Conservation (phyloP, 2,888 invertebrate species). For the Meteorus cinctellus region DNA sequence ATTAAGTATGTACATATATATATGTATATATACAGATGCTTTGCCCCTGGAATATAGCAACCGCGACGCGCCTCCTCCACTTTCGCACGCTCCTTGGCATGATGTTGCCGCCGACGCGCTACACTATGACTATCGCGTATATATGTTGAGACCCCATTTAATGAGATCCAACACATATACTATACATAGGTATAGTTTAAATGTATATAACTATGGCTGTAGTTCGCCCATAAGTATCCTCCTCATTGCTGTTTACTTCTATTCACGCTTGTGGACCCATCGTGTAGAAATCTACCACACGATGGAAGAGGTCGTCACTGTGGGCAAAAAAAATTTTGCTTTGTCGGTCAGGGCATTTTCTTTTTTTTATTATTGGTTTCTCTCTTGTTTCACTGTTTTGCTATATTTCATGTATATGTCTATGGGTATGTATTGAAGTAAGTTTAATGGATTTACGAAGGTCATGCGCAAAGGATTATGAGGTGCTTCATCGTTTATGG, state of each 20-base stretch:
- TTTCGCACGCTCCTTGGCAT: conserved; percentile 52
- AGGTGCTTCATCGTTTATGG: not conserved
- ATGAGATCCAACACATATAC: conserved; percentile 27
- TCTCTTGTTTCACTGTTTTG: conserved; percentile 9
- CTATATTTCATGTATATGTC: not conserved
- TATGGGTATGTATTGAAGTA: not conserved
- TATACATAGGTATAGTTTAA: not conserved
- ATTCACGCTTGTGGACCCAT: not conserved
- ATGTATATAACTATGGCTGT: not conserved
- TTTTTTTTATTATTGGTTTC: not conserved
- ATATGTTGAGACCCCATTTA: conserved; percentile 46
- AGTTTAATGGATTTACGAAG: not conserved
- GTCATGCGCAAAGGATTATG: not conserved
- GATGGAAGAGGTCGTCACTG: not conserved
- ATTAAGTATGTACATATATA: not conserved
- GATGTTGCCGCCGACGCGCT: conserved; percentile 14
- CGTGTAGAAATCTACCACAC: not conserved
- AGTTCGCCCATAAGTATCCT: conserved; percentile 12
- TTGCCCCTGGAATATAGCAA: conserved; percentile 5
- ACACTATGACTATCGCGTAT: conserved; percentile 40
- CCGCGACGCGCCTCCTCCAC: conserved; percentile 48
- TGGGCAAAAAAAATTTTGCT: not conserved
- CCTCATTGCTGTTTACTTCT: conserved; percentile 8
- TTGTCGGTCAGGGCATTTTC: not conserved
- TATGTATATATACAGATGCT: not conserved